Evolutionary conservation across 2,113 vertebrate species (phyloP), one percentile per base, ranked within the genome.

Genomic region (Montifringilla adamsi): DNA sequence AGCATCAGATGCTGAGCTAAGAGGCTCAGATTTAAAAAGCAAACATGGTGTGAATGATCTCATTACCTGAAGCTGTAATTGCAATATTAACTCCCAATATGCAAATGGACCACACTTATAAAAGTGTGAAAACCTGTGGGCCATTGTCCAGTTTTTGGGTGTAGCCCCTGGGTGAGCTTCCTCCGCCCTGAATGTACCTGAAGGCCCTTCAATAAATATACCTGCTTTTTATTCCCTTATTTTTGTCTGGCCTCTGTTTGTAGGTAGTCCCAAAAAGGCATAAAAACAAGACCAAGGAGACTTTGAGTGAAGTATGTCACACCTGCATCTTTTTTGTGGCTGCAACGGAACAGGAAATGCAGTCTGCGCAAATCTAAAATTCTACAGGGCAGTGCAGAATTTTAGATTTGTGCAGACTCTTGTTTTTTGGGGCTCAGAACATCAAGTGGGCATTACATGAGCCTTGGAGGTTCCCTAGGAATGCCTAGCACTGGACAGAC

Each of bases 341-440:
- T 63, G 47, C 43, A 56, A 7, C 0, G 0, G 44, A 9, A 16
- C 35, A n/a, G 43, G 76, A 31, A 46, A 18, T 13, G 35, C 4
- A 46, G 19, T 20, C 44, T 46, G 44, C 44, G 19, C 44, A 46
- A 20, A 46, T 46, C 44, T 46, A 8, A 5, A 46, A 10, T 46
- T 20, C 44, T 20, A 8, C 44, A 21, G 15, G 28, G 11, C 31
- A 49, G 14, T 16, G 44, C 24, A 30, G 39, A 49, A 56, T 46
- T 83, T 70, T 28, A 44, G 21, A 9, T 62, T 55, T 84, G 15
- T 77, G 47, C 43, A 18, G 15, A 39, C 31, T 66, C 30, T 13
- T 22, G 2, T 46, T 33, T 13, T 67, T n/a, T 35, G 22, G 68
- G 27, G 7, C 26, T 84, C 46, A 9, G 41, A 39, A 3, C 16